Evolutionary conservation across 2,113 vertebrate genomes (phyloP), one percentile per base, ranked within the genome.

Genomic region (Dolichotis patagonum): DNA sequence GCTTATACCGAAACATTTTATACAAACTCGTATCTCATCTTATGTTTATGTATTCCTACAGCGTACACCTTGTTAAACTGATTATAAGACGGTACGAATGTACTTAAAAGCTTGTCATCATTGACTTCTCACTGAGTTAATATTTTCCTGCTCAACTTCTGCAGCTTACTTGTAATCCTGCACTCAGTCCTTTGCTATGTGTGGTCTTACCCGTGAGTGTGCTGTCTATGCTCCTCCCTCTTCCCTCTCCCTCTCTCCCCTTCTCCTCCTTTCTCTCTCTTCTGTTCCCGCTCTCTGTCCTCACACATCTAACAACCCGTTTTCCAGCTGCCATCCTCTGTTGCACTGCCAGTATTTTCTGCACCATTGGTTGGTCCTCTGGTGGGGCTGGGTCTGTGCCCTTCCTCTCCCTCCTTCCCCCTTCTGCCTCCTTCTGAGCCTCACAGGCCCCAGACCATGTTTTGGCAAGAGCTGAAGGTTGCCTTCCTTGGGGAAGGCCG

Each of bases 331-430:
- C 38, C 32, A 6, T 24, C 19, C 32, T 46, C 11, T 26, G 4
- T 89, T 71, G 28, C 14, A 32, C 14, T 20, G n/a, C 30, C n/a
- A 35, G 19, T 52, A 28, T 58, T 77, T 82, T 43, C 22, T 75
- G 12, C 16, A 32, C 6, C 5, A 0, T 26, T 2, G 4, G 19
- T 58, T 4, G 3, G 19, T 28, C 81, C 0, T 87, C 41, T 26
- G 46, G 28, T 22, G 7, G 3, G 1, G n/a, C 20, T 1, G n/a
- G 14, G 4, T 14, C 43, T 7, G 0, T 13, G 28, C 8, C 1
- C 35, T 4, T 0, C 1, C 6, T 8, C 49, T 56, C 54, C 5
- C 3, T 62, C 0, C 20, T 35, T 3, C 30, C 20, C 3, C 38
- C 30, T 35, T 2, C 41, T 35, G 4, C 13, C 6, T 86, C 9